These are phyloP conservation scores for Clepsis dumicolana DNA, from an alignment of 2,888 invertebrate genomes.

Conservation along the genomic window DNA sequence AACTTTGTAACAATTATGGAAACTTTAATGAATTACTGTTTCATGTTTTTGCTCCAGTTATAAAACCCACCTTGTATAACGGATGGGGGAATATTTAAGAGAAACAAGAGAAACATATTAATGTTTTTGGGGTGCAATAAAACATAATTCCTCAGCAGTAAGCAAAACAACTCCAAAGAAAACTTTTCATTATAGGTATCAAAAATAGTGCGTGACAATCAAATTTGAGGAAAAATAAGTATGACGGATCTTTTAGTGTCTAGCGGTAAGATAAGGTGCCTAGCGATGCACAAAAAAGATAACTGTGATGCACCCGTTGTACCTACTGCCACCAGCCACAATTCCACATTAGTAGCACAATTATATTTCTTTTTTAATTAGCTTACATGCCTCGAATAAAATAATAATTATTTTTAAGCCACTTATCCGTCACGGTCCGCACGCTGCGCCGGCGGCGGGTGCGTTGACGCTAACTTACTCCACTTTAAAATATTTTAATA, in stretches of 20 bases:
- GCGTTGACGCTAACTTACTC: conserved; percentile 65
- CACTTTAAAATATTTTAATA: conserved; percentile 55
- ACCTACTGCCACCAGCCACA: conserved; percentile 2
- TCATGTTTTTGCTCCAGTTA: no score
- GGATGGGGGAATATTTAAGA: no score
- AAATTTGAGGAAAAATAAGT: background rate
- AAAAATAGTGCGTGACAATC: no score
- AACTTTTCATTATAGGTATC: no score
- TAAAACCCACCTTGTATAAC: no score
- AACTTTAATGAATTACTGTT: no score
- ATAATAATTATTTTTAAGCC: conserved; percentile 75
- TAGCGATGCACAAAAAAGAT: background rate
- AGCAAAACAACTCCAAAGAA: no score
- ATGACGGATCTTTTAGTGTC: background rate
- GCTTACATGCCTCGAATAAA: conserved; percentile 63
- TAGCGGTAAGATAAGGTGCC: background rate
- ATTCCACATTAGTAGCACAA: conserved; percentile 49
- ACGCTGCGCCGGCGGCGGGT: conserved; percentile 57
- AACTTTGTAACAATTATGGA: no score
- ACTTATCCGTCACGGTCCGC: conserved; percentile 74
- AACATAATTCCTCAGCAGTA: no score
- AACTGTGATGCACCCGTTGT: conserved; percentile 28
- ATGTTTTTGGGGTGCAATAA: no score
- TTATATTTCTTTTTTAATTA: conserved; percentile 72
- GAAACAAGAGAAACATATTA: no score